Base-by-base conservation (phyloP, 1,140 invertebrate genomes). In the Brachionus asplanchnoidis region DNA sequence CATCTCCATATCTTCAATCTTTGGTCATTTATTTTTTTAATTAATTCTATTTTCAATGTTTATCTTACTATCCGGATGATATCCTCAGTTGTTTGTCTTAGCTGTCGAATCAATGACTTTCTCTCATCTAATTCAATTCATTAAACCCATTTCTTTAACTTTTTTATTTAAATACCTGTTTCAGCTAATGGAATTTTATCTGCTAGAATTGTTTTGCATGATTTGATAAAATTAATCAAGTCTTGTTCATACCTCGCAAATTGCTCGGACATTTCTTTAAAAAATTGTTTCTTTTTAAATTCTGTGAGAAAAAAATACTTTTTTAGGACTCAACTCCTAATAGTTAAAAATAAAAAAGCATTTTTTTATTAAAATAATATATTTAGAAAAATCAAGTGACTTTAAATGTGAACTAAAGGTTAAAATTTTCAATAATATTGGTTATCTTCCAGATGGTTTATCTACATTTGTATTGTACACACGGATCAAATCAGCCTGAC, bases 401-500 rank as follows among this genome's bases (percentile, higher is more conserved):
- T 40, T 56, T 46, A 80, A 65, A 56, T 28, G n/a, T 32, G 7
- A 65, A 53, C 17, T 26, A 26, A 50, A 23, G 23, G 40, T 50
- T 78, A 50, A 56, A 28, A 40, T 78, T 78, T 36, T 28, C 11
- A 36, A 28, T 14, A 20, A 28, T 1, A n/a, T 56, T 28, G n/a
- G 23, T 73, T 70, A 84, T 36, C 44, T 68, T 28, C 89, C 89
- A 75, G 87, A 86, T 79, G 89, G 89, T 80, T 90, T 90, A 60
- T 87, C 86, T 79, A 86, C 86, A 56, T 86, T 88, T 28, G 87
- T 88, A 85, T 90, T 88, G 77, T 89, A 90, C 14, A 86, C 86
- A 68, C 89, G 86, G 68, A 90, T 89, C 28, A 88, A 85, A 78
- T 89, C 86, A 17, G 36, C 94, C 90, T 98, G 95, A 32, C 94